Percentiles rank a stretch among this genome's conserved stretches.
Conservation (phyloP, 2,797 vertebrate species). For the Lithobates sylvaticus region DNA sequence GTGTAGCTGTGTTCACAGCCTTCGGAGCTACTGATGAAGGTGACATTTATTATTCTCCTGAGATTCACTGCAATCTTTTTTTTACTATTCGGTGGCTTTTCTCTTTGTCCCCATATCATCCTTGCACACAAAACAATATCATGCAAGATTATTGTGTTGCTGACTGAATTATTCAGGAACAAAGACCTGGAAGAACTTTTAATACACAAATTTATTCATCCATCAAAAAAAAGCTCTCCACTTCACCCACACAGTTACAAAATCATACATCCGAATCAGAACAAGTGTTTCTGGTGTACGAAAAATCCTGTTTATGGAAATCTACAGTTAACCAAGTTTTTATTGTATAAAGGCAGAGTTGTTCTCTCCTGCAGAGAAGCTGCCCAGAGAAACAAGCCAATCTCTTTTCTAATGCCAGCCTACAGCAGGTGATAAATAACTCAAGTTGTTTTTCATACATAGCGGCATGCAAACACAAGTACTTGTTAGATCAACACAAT, state of each 20-base stretch:
- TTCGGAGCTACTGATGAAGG: neutral
- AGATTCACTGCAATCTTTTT: neutral
- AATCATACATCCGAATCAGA: conserved; percentile 20
- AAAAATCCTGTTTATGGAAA: conserved; percentile 27
- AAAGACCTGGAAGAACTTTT: conserved; percentile 1
- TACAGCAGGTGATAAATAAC: conserved; percentile 43
- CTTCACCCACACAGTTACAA: conserved; percentile 23
- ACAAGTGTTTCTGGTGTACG: conserved; percentile 1
- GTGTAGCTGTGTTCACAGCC: neutral
- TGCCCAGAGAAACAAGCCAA: conserved; percentile 26
- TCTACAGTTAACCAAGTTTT: conserved; percentile 34
- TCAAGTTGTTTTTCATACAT: conserved; percentile 12
- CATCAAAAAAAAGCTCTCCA: conserved; percentile 2
- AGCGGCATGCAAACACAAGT: neutral
- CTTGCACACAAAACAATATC: neutral
- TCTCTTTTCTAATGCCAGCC: conserved; percentile 13
- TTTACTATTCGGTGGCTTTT: neutral
- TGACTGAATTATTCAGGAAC: neutral
- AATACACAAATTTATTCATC: conserved; percentile 19
- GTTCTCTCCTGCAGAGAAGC: conserved; percentile 20
- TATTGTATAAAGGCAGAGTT: conserved; percentile 5
- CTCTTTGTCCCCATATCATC: neutral
- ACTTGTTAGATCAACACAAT: neutral
- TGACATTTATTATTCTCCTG: neutral
- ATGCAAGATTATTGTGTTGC: neutral